These are phyloP conservation scores for Ataeniobius toweri DNA, from an alignment of 2,797 vertebrate species.

Conservation along the genomic window DNA sequence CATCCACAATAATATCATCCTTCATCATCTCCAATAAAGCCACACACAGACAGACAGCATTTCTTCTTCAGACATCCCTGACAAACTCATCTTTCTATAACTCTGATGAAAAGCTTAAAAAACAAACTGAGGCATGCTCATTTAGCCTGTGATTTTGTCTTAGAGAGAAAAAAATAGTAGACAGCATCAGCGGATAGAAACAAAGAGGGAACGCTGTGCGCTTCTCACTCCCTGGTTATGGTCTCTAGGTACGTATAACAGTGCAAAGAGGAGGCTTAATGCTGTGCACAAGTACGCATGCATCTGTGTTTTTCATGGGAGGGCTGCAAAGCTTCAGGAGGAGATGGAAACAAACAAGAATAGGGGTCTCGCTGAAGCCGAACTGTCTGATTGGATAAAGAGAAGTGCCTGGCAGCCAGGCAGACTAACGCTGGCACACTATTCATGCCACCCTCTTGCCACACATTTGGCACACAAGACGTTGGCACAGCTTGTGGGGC, in stretches of 20 bases:
- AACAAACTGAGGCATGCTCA: slow-evolving; percentile 63
- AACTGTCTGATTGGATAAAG: slow-evolving; percentile 80
- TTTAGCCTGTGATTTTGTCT: slow-evolving; percentile 67
- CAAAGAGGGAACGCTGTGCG: slow-evolving; percentile 55
- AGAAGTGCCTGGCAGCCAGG: slow-evolving; percentile 76
- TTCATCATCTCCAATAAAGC: slow-evolving; percentile 80
- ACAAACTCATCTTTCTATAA: slow-evolving; percentile 63
- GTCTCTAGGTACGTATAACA: slow-evolving; percentile 76
- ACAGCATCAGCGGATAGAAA: slow-evolving; percentile 58
- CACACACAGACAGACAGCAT: slow-evolving; percentile 71
- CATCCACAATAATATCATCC: slow-evolving; percentile 75
- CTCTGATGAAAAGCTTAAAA: slow-evolving; percentile 72
- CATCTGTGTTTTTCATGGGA: slow-evolving; percentile 62
- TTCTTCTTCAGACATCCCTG: slow-evolving; percentile 60
- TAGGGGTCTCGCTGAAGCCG: slow-evolving; percentile 72
- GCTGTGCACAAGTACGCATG: slow-evolving; percentile 43
- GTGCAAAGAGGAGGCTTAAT: slow-evolving; percentile 47
- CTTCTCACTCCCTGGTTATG: slow-evolving; percentile 64
- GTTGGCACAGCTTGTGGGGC: slow-evolving; percentile 65
- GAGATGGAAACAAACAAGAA: slow-evolving; percentile 70
- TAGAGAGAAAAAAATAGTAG: slow-evolving; percentile 39
- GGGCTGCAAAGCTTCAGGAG: slow-evolving; percentile 60
- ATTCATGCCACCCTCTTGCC: slow-evolving; percentile 70
- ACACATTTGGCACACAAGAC: slow-evolving; percentile 74
- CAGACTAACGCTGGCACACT: slow-evolving; percentile 71